Percentiles rank a stretch among this genome's conserved stretches.
Conservation (phyloP, 2,888 invertebrate species). For the Cataglyphis cursor region DNA sequence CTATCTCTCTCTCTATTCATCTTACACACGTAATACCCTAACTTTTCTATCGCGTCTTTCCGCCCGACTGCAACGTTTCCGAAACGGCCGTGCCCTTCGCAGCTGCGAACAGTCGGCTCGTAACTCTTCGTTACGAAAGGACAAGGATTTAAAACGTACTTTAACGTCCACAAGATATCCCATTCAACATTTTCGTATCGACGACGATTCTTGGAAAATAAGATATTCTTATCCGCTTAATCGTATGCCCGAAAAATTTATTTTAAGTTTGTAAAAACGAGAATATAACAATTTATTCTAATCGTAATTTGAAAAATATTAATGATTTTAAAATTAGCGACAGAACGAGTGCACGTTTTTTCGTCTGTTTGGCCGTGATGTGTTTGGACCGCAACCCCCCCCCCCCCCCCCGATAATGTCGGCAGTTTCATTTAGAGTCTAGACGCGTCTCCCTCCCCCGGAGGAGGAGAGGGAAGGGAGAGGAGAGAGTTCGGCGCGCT, state of each 20-base stretch:
- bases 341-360: background rate
- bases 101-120: constrained; percentile 61
- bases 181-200: background rate
- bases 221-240: background rate
- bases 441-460: constrained; percentile 73
- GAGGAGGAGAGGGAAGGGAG: background rate
- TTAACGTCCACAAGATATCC: constrained; percentile 28
- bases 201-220: background rate
- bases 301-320: background rate
- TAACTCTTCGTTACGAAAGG: constrained; percentile 64
- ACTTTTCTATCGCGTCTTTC: constrained; percentile 46
- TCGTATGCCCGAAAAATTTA: background rate
- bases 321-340: constrained; percentile 11
- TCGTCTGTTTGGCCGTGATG: constrained; percentile 51
- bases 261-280: background rate
- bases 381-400: constrained; percentile 16
- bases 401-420: constrained; percentile 56
- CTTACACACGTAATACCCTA: constrained; percentile 42
- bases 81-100: constrained; percentile 49
- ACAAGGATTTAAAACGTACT: constrained; percentile 65
- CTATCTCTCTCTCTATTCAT: constrained; percentile 23
- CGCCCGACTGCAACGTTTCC: constrained; percentile 48
- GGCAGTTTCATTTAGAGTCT: constrained; percentile 82
- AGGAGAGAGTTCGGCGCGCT: constrained; percentile 70
- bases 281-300: background rate